These are phyloP conservation scores for Globia sparganii DNA, from an alignment of 2,888 invertebrate species.

Conservation along the genomic window DNA sequence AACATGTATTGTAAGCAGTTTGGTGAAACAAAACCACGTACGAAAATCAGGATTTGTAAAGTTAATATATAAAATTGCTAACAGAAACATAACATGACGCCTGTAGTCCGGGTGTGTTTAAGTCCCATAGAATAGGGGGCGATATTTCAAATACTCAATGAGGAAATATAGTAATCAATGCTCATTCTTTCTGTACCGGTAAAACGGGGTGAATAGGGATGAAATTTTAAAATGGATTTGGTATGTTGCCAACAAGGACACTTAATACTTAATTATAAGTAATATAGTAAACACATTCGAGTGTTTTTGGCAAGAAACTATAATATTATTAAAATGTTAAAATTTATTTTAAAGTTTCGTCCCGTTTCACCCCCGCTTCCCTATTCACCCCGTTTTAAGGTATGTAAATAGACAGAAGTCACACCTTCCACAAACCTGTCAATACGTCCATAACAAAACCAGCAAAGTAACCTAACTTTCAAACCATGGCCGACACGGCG, in stretches of 20 bases:
- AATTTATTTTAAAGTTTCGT: no score
- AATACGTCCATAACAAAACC: background rate
- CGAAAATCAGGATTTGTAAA: background rate
- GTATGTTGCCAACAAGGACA: no score
- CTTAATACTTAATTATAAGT: no score
- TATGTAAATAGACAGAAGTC: background rate
- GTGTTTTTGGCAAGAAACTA: no score
- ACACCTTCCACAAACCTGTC: background rate
- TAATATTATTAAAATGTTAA: no score
- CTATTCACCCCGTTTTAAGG: no score
- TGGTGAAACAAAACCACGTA: no score
- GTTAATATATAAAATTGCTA: background rate
- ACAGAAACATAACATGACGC: background rate
- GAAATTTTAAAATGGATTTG: no score
- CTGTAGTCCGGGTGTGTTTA: background rate
- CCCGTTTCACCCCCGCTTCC: no score
- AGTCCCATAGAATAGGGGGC: background rate
- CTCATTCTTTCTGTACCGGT: background rate
- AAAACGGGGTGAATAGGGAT: no score
- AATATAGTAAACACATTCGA: no score
- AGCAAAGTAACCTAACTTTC: background rate
- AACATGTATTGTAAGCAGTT: background rate
- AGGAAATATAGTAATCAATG: background rate
- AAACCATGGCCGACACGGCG: conserved; percentile 25
- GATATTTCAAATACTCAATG: background rate